These are phyloP conservation scores for Carettochelys insculpta DNA, from an alignment of 2,113 vertebrate genomes.

Conservation along the genomic window DNA sequence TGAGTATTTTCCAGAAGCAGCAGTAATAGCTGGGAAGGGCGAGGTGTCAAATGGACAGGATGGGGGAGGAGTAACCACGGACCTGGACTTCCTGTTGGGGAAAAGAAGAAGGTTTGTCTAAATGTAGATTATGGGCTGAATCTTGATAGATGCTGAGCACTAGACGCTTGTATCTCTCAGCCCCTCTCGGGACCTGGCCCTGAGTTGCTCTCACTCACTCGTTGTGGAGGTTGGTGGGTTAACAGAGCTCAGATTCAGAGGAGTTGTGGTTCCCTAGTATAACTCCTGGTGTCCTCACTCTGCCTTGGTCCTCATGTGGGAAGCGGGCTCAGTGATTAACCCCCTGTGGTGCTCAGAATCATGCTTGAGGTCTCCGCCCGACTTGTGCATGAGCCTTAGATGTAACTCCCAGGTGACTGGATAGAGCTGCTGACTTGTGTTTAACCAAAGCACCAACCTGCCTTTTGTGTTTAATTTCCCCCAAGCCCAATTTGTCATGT, in stretches of 20 bases:
- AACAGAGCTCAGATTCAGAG: not conserved
- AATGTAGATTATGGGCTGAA: not conserved
- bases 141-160: conserved; percentile 6
- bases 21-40: not conserved
- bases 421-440: conserved; percentile 50
- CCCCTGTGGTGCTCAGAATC: conserved; percentile 11
- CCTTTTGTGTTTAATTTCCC: not conserved
- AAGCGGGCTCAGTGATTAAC: conserved; percentile 54
- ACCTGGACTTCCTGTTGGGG: not conserved
- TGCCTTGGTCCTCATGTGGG: not conserved
- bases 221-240: conserved; percentile 12
- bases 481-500: not conserved
- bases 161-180: conserved; percentile 22
- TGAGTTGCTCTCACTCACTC: not conserved
- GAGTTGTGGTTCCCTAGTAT: not conserved
- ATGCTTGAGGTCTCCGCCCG: not conserved
- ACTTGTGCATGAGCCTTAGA: conserved; percentile 2
- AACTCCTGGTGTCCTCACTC: not conserved
- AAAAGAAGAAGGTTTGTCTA: not conserved
- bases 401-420: conserved; percentile 46
- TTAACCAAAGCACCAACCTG: not conserved
- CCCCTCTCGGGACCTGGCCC: not conserved
- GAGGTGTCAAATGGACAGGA: not conserved
- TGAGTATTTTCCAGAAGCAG: not conserved
- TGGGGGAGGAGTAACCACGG: rapidly evolving